phyloP scores from a whole-genome alignment of 2,113 vertebrate species.

The Steatornis caripensis region DNA sequence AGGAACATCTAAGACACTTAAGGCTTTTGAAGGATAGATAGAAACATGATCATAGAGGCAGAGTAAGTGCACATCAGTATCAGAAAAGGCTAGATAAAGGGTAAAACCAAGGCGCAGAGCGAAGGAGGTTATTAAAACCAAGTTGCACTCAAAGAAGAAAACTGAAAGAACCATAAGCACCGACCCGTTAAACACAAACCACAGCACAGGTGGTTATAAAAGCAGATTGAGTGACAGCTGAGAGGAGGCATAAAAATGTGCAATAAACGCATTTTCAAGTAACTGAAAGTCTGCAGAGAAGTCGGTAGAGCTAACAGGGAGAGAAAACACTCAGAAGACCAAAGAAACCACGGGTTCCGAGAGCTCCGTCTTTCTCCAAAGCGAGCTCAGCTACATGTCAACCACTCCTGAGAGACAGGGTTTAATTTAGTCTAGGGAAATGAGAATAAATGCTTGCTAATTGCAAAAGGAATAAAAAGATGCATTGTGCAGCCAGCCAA shows the following conservation, averaged over 20 bases:
- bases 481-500: background rate
- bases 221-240: background rate
- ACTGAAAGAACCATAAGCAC: accelerated
- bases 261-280: background rate
- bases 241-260: background rate
- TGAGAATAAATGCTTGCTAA: background rate
- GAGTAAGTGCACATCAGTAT: background rate
- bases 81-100: background rate
- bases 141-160: background rate
- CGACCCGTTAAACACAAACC: background rate
- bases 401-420: accelerated
- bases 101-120: background rate
- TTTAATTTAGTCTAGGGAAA: background rate
- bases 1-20: background rate
- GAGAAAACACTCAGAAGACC: background rate
- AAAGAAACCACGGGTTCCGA: background rate
- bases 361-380: background rate
- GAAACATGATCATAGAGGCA: background rate
- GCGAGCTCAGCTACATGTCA: background rate
- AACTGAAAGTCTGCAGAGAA: accelerated
- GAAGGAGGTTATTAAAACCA: background rate
- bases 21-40: background rate
- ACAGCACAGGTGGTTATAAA: background rate
- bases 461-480: background rate
- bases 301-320: background rate